Percentiles rank a stretch among this genome's conserved stretches.
Conservation (phyloP, 1,140 invertebrate species). For the Lordiphosa mommai region DNA sequence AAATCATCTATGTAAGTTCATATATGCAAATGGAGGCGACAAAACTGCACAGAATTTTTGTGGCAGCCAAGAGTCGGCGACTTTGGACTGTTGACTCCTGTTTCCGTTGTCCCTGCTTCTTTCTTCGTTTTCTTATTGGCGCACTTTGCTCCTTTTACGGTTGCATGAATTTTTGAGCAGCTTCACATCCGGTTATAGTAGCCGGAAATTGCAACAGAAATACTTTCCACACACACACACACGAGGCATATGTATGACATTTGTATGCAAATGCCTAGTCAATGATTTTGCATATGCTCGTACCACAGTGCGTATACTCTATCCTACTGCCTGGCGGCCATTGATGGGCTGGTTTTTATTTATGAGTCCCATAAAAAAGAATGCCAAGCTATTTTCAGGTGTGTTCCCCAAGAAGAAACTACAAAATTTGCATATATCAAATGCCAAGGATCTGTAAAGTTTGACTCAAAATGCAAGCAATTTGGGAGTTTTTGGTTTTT, state of each 20-base stretch:
- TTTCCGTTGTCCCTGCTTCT: conserved; percentile 11
- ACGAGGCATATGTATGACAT: conserved; percentile 8
- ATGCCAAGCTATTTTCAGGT: conserved; percentile 3
- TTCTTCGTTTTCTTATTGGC: conserved; percentile 10
- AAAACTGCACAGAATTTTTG: conserved; percentile 8
- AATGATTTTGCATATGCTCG: conserved; percentile 14
- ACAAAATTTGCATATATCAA: background rate
- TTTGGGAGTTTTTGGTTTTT: background rate
- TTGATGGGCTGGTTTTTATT: background rate
- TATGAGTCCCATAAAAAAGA: conserved; percentile 5
- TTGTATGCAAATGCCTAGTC: conserved; percentile 9
- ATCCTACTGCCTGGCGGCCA: background rate
- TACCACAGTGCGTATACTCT: conserved; percentile 1
- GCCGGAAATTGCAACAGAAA: conserved; percentile 17
- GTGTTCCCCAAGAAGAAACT: background rate
- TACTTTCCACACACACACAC: conserved; percentile 9
- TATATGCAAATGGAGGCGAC: conserved; percentile 7
- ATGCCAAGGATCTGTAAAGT: background rate
- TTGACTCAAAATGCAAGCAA: background rate
- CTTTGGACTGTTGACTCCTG: conserved; percentile 2
- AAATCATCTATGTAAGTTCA: too few species aligned
- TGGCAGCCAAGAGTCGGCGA: conserved; percentile 4
- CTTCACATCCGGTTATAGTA: conserved; percentile 15
- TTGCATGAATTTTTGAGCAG: conserved; percentile 18
- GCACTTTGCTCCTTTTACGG: conserved; percentile 17